Evolutionary conservation across 2,113 vertebrate genomes (phyloP).

Genomic region (Malurus cyaneus): DNA sequence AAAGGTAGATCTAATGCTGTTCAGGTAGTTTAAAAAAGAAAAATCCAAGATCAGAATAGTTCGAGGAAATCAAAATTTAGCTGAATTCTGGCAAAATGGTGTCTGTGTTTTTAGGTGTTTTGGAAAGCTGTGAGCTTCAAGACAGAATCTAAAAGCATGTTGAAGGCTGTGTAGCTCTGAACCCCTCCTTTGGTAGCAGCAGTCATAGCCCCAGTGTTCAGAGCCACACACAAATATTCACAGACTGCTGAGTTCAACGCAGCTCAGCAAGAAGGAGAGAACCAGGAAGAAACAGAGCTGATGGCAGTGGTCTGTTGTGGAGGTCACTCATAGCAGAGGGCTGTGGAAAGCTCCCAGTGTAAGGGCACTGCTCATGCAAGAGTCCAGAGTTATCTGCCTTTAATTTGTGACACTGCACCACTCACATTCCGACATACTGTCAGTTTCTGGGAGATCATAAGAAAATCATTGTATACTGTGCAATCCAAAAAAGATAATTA

Average conservation of each 20-base stretch:
- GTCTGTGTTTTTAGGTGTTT: background rate
- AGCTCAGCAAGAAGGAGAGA: background rate
- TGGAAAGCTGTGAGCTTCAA: background rate
- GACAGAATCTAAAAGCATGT: background rate
- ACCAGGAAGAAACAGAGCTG: background rate
- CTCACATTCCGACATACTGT: background rate
- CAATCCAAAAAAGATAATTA: slow-evolving; percentile 58
- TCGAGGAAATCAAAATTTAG: background rate
- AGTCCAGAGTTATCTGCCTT: background rate
- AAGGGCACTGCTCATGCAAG: background rate
- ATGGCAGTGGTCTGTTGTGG: background rate
- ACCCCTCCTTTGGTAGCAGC: background rate
- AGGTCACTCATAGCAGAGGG: background rate
- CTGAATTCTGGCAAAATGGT: background rate
- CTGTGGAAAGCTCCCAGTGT: background rate
- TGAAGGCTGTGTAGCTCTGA: background rate
- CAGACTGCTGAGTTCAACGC: background rate
- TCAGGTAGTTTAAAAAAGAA: background rate
- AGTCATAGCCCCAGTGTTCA: background rate
- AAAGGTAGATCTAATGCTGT: background rate
- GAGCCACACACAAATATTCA: rapidly evolving
- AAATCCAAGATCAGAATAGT: background rate
- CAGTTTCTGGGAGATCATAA: slow-evolving; percentile 44
- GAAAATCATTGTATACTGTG: slow-evolving; percentile 33
- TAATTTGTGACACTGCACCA: background rate